phyloP scores from a whole-genome alignment of 2,888 invertebrate genomes.

The Lasiommata megera region DNA sequence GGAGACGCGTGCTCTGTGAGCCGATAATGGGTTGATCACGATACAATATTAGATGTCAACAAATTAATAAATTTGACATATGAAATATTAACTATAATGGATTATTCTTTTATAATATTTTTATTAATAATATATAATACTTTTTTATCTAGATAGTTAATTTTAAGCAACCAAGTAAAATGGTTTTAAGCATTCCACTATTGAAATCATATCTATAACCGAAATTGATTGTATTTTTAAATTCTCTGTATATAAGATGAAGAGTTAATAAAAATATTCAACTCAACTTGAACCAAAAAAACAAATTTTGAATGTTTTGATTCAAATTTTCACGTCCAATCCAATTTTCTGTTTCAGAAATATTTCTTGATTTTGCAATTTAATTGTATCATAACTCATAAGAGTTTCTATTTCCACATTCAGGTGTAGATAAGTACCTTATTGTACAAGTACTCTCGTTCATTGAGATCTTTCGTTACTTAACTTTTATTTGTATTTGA shows the following conservation, averaged over 20 bases:
- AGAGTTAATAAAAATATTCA: slow-evolving; percentile 1
- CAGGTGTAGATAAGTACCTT: background rate
- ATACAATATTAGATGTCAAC: no score
- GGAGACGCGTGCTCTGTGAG: no score
- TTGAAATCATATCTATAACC: background rate
- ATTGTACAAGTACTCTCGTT: no score
- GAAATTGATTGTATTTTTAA: background rate
- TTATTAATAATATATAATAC: no score
- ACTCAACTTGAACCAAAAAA: background rate
- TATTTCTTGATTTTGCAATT: background rate
- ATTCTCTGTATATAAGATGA: background rate
- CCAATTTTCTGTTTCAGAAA: background rate
- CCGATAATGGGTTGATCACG: no score
- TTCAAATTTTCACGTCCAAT: slow-evolving; percentile 5
- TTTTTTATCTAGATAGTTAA: no score
- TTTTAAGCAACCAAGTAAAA: background rate
- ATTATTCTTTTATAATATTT: no score
- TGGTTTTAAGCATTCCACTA: background rate
- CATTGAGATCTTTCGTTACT: no score
- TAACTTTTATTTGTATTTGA: no score
- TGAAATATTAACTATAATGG: no score
- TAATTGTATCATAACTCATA: background rate
- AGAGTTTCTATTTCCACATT: slow-evolving; percentile 2
- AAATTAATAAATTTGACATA: no score
- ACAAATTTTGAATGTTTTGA: background rate